Percentiles rank a stretch among this genome's conserved stretches.
Conservation (phyloP, 2,113 vertebrate species). For the Etheostoma cragini region DNA sequence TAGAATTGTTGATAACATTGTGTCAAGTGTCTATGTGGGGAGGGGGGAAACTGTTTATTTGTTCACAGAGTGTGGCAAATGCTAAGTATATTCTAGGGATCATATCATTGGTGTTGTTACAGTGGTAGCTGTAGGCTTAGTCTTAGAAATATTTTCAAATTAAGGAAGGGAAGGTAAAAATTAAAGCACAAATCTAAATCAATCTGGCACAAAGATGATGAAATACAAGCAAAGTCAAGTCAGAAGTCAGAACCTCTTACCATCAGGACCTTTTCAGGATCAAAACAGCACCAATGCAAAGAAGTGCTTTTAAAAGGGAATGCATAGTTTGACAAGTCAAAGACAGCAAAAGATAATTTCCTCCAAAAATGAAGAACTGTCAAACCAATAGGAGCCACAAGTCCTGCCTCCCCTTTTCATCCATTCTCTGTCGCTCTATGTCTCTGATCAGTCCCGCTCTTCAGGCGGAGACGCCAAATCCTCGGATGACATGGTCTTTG, state of each 20-base stretch:
- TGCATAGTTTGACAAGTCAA: constrained; percentile 54
- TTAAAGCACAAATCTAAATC: constrained; percentile 6
- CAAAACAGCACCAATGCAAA: constrained; percentile 36
- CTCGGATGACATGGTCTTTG: constrained; percentile 87
- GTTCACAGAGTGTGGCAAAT: neutral
- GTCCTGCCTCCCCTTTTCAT: constrained; percentile 42
- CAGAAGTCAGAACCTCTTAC: constrained; percentile 23
- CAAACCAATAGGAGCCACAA: constrained; percentile 25
- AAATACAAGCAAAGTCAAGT: constrained; percentile 31
- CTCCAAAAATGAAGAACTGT: constrained; percentile 38
- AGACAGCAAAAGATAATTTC: constrained; percentile 47
- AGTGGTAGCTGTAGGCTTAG: constrained; percentile 20
- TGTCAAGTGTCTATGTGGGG: constrained; percentile 41
- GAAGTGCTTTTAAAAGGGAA: constrained; percentile 36
- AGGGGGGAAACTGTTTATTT: constrained; percentile 12
- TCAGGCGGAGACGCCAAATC: constrained; percentile 86
- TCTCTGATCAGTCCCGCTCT: constrained; percentile 83
- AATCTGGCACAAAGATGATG: constrained; percentile 22
- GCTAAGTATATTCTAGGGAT: neutral
- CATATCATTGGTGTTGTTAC: constrained; percentile 1
- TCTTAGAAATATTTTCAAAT: constrained; percentile 20
- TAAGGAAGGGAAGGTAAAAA: constrained; percentile 18
- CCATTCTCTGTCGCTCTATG: constrained; percentile 34
- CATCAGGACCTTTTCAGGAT: constrained; percentile 19
- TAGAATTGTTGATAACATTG: constrained; percentile 50